These are phyloP conservation scores for Nemopilema nomurai DNA, from an alignment of 30 jellyfish, hydroid and myxozoan species.

Conservation along the genomic window DNA sequence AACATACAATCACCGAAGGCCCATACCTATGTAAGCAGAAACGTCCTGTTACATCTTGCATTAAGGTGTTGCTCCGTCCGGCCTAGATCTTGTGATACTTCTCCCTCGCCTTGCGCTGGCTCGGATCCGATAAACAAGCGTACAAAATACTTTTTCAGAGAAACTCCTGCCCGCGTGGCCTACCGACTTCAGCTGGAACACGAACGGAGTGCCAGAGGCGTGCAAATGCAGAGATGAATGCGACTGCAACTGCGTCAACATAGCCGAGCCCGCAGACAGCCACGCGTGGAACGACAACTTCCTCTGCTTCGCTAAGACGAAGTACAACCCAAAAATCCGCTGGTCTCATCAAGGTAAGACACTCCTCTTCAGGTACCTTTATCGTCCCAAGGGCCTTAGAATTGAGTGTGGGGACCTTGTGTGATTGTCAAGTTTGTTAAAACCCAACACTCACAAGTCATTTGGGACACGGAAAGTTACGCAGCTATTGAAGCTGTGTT, in stretches of 20 bases:
- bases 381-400: too few relatives aligned
- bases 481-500: too few relatives aligned
- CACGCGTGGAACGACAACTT: slow-evolving; percentile 67
- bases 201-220: slow-evolving; percentile 65
- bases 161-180: slow-evolving; percentile 77
- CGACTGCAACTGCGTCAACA: slow-evolving; percentile 49
- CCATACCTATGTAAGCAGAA: too few relatives aligned
- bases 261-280: slow-evolving; percentile 72
- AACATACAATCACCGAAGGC: too few relatives aligned
- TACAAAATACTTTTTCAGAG: slow-evolving; percentile 3
- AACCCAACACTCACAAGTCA: too few relatives aligned
- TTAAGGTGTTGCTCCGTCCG: too few relatives aligned
- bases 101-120: neutral
- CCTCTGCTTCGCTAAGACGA: slow-evolving; percentile 67
- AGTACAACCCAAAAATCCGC: slow-evolving; percentile 52
- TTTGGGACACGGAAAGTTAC: too few relatives aligned
- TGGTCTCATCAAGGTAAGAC: slow-evolving; percentile 80
- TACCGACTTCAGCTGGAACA: slow-evolving; percentile 65
- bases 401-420: too few relatives aligned
- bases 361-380: too few relatives aligned
- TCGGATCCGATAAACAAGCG: neutral
- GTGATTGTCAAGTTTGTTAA: too few relatives aligned
- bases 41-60: too few relatives aligned
- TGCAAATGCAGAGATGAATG: slow-evolving; percentile 72
- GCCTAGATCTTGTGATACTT: too few relatives aligned